Evolutionary conservation across 2,113 vertebrate species (phyloP).

Genomic region (Tragulus kanchil): DNA sequence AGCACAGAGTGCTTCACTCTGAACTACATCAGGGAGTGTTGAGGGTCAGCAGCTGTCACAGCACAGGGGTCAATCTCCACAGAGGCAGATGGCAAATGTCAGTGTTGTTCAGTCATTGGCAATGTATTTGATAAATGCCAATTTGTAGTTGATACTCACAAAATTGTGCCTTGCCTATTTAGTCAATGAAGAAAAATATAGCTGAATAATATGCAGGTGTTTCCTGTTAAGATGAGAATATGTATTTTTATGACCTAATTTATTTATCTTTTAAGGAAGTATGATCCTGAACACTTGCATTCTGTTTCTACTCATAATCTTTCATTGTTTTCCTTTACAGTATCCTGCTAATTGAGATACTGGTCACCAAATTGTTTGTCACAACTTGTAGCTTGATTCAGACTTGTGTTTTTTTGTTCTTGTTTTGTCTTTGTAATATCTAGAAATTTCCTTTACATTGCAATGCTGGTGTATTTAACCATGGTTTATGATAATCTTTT

Average conservation of each 20-base stretch:
- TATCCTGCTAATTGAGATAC: slow-evolving; percentile 4
- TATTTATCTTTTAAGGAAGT: slow-evolving; percentile 35
- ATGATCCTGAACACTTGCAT: slow-evolving; percentile 10
- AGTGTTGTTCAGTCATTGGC: too few species aligned
- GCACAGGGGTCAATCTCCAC: too few species aligned
- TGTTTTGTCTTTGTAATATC: neutral
- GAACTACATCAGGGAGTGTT: too few species aligned
- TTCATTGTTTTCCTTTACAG: slow-evolving; percentile 32
- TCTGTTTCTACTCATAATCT: neutral
- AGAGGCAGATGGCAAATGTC: too few species aligned
- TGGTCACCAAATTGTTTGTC: slow-evolving; percentile 21
- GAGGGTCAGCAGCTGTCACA: too few species aligned
- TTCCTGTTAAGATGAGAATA: slow-evolving; percentile 38
- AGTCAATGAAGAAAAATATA: slow-evolving; percentile 3
- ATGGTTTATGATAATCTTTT: neutral
- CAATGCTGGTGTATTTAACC: slow-evolving; percentile 9
- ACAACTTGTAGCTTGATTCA: slow-evolving; percentile 42
- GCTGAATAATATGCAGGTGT: slow-evolving; percentile 30
- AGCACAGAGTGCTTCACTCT: too few species aligned
- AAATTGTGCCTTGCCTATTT: neutral
- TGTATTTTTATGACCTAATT: neutral
- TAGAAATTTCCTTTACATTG: slow-evolving; percentile 37
- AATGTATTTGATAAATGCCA: too few species aligned
- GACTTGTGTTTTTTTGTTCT: neutral
- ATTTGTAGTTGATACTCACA: too few species aligned